These are phyloP conservation scores for Lasius fuliginosus DNA, from an alignment of 2,888 invertebrate species.

Conservation along the genomic window DNA sequence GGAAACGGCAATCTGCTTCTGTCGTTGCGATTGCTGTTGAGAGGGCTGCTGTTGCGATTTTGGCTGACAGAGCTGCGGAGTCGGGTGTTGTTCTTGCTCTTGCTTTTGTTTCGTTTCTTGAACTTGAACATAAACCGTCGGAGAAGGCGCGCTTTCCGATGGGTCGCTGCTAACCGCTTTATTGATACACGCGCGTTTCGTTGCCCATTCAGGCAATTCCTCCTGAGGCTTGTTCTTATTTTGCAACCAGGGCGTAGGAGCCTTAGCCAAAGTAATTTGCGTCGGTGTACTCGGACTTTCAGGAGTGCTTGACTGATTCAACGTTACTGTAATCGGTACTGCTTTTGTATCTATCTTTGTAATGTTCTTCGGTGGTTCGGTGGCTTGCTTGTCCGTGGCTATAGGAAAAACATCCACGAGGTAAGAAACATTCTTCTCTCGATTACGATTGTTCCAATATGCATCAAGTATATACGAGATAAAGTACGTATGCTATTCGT, in stretches of 20 bases:
- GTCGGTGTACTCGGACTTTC: conserved; percentile 82
- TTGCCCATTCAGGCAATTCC: conserved; percentile 87
- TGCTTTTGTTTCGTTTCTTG: conserved; percentile 57
- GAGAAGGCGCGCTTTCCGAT: conserved; percentile 68
- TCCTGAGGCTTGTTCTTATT: conserved; percentile 85
- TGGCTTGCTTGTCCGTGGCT: conserved; percentile 68
- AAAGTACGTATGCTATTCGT: no score
- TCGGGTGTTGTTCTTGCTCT: conserved; percentile 40
- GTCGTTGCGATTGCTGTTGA: conserved; percentile 51
- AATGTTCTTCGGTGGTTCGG: conserved; percentile 69
- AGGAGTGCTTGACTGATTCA: conserved; percentile 77
- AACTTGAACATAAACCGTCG: conserved; percentile 59
- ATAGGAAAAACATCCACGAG: background rate
- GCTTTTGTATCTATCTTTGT: conserved; percentile 78
- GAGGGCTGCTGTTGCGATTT: conserved; percentile 49
- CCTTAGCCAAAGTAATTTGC: conserved; percentile 87
- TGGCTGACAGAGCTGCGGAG: conserved; percentile 40
- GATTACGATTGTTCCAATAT: background rate
- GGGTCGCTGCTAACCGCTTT: conserved; percentile 69
- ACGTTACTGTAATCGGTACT: conserved; percentile 62
- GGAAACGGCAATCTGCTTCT: conserved; percentile 60
- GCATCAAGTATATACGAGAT: background rate
- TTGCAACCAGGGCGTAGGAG: conserved; percentile 89
- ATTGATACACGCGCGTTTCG: conserved; percentile 77
- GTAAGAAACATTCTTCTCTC: background rate